Percentiles rank a stretch among this genome's conserved stretches.
Evolutionary conservation across 2,797 vertebrate genomes (phyloP).

Genomic region (Myotis vivesi): DNA sequence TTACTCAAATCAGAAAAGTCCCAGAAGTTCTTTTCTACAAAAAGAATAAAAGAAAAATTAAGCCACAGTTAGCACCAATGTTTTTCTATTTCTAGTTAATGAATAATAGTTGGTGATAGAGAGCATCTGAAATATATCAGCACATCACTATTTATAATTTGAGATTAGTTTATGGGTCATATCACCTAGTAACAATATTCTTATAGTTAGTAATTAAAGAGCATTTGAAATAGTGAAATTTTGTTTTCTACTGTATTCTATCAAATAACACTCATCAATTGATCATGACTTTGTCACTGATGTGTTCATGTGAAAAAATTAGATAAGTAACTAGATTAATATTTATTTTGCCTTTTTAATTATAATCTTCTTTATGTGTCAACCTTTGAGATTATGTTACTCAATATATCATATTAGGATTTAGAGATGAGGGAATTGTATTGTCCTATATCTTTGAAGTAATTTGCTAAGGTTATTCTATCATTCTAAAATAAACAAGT

Average conservation of each 20-base stretch:
- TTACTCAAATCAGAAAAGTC: neutral
- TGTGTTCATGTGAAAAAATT: neutral
- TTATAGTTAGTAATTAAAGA: neutral
- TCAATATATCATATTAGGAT: neutral
- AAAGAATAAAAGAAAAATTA: neutral
- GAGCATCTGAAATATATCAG: neutral
- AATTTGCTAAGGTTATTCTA: neutral
- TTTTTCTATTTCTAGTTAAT: constrained; percentile 9
- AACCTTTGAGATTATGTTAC: neutral
- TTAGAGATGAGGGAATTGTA: neutral
- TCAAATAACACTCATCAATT: neutral
- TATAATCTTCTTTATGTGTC: neutral
- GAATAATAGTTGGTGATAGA: neutral
- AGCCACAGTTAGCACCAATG: neutral
- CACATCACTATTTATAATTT: neutral
- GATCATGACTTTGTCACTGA: neutral
- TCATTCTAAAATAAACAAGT: neutral
- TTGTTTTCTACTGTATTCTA: neutral
- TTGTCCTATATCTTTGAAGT: neutral
- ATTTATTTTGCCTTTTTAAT: neutral
- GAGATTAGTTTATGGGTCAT: neutral
- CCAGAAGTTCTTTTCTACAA: neutral
- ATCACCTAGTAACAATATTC: neutral
- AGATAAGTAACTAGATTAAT: neutral
- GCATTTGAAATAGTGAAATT: neutral